Percentiles rank a stretch among this genome's conserved stretches.
Evolutionary conservation across 2,113 vertebrate species (phyloP).

Genomic region (Urocitellus parryii): DNA sequence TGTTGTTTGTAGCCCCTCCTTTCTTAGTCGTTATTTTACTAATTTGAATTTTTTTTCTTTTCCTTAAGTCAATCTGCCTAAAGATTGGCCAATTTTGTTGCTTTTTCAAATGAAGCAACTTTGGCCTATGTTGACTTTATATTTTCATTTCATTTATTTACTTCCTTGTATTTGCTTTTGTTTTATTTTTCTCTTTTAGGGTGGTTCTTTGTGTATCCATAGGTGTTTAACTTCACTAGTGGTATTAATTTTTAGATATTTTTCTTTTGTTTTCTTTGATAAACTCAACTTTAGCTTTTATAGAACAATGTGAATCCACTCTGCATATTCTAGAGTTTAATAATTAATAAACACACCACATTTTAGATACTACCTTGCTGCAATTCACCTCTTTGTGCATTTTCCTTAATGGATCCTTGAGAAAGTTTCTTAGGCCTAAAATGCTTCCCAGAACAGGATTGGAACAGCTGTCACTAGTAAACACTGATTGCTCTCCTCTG

Average conservation of each 20-base stretch:
- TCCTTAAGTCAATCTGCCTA: no score
- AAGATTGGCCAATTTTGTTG: no score
- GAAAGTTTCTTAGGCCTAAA: neutral
- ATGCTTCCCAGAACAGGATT: neutral
- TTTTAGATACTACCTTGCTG: neutral
- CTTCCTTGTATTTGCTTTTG: no score
- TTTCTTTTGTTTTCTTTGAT: slow-evolving; percentile 1
- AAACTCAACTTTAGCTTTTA: neutral
- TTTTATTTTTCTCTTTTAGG: no score
- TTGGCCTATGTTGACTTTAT: no score
- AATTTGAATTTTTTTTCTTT: no score
- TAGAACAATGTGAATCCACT: neutral
- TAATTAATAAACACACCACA: neutral
- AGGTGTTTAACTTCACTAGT: neutral
- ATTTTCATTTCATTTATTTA: no score
- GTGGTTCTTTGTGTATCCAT: no score
- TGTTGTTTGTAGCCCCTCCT: no score
- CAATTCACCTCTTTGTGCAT: neutral
- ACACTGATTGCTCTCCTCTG: no score
- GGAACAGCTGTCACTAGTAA: neutral
- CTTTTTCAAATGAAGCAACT: no score
- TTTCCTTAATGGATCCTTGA: neutral
- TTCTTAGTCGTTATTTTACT: no score
- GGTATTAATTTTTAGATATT: neutral
- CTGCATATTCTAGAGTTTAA: neutral